Conservation (phyloP, 2,888 invertebrate genomes). For the Myathropa florea region DNA sequence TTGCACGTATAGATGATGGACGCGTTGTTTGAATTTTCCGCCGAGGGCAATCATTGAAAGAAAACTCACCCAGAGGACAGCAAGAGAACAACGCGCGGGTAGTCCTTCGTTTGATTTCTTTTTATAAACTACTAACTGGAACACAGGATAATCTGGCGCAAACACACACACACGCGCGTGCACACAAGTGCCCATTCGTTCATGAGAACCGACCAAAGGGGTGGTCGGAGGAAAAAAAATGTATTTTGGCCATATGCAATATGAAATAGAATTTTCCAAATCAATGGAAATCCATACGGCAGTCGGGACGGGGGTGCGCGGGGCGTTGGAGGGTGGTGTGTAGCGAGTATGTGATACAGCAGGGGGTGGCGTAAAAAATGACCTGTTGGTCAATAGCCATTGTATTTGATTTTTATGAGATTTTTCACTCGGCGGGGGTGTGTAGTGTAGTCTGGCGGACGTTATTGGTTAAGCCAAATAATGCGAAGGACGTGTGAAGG, state of each 20-base stretch:
- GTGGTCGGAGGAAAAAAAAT: constrained; percentile 30
- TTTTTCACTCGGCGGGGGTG: constrained; percentile 52
- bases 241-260: constrained; percentile 43
- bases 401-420: constrained; percentile 67
- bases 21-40: constrained; percentile 23
- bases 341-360: background rate
- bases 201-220: constrained; percentile 3
- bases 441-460: background rate
- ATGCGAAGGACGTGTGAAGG: constrained; percentile 5
- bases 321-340: too few species aligned
- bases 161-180: background rate
- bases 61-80: constrained; percentile 1
- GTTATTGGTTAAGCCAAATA: constrained; percentile 32
- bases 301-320: background rate
- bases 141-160: constrained; percentile 22
- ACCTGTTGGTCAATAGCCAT: constrained; percentile 64
- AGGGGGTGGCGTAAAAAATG: constrained; percentile 14
- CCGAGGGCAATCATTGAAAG: background rate
- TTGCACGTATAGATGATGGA: background rate
- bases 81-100: background rate
- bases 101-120: background rate
- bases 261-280: constrained; percentile 54
- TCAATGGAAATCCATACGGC: constrained; percentile 23
- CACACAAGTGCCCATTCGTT: background rate
- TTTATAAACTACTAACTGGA: background rate